Evolutionary conservation across 2,888 invertebrate genomes (phyloP), one percentile per base, ranked within the genome.

Genomic region (Actias luna): DNA sequence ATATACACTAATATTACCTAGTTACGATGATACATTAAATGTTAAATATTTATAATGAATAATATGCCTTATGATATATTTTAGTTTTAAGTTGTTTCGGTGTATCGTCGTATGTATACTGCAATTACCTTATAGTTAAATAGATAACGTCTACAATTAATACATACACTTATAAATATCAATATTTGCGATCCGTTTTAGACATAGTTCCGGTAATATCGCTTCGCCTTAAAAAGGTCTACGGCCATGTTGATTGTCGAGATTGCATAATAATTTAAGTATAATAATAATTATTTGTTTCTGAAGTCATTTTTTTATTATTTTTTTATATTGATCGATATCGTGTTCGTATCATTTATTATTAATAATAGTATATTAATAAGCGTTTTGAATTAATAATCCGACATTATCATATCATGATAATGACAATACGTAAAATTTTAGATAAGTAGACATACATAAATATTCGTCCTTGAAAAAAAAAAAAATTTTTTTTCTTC

Each of bases 51-150:
- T 63, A 60, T 55, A 59, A 63, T 52, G 22, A 69, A 69, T 63
- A 71, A 74, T 75, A 75, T 75, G 78, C 78, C 77, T 80, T 78
- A 79, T 72, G 67, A 71, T 73, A 71, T 65, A 69, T 57, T 69
- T 69, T 76, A 76, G 71, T 35, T 18, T 72, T 75, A 77, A 72
- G 71, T 78, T 74, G 69, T 39, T 12, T 50, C 22, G 18, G 46
- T 22, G 25, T 50, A 50, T 50, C 46, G 25, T 50, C 25, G 25
- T 25, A 42, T 42, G 18, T 42, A 18, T 18, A 42, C 18, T 18
- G 18, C 42, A 42, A 42, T 42, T 42, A 50, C 46, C 46, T 50
- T 18, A 50, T 42, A 50, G 46, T 50, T 25, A 50, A 50, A n/a
- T 42, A 18, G 18, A 42, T 42, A 42, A 18, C 8, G n/a, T 18